A percentile compares a stretch with the other conserved stretches of the same genome.
Conservation (phyloP, 2,888 invertebrate species). For the Caradrina kadenii region DNA sequence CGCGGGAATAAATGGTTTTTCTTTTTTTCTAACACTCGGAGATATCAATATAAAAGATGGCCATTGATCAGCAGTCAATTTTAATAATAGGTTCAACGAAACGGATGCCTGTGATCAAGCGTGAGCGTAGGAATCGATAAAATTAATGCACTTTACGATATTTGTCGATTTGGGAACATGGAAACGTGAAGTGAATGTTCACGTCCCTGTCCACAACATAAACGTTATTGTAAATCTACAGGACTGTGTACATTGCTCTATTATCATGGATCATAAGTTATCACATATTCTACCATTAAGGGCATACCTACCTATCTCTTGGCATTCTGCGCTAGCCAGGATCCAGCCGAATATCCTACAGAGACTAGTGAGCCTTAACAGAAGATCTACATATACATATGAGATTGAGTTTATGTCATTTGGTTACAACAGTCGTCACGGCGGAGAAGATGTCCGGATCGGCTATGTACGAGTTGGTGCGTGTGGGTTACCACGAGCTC, state of each 20-base stretch:
- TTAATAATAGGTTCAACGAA: background rate
- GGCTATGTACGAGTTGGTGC: conserved; percentile 99
- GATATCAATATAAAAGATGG: too few species aligned
- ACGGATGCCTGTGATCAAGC: background rate
- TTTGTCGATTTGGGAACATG: background rate
- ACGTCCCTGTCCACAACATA: background rate
- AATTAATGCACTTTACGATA: background rate
- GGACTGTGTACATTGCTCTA: too few species aligned
- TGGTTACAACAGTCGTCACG: conserved; percentile 96
- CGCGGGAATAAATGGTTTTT: too few species aligned
- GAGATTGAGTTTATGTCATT: background rate
- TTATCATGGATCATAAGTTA: too few species aligned
- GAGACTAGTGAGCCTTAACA: too few species aligned
- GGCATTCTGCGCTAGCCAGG: background rate
- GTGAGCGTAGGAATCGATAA: background rate
- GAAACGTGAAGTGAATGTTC: background rate
- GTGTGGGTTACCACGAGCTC: conserved; percentile 99
- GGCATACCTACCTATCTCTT: background rate
- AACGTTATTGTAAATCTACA: background rate
- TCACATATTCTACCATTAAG: too few species aligned
- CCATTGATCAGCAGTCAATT: background rate
- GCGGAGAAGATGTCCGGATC: conserved; percentile 99
- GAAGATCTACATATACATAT: background rate
- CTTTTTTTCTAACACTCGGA: too few species aligned
- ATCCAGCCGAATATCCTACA: background rate